Base-by-base conservation (phyloP, 2,888 invertebrate species). In the Psylliodes chrysocephalus region DNA sequence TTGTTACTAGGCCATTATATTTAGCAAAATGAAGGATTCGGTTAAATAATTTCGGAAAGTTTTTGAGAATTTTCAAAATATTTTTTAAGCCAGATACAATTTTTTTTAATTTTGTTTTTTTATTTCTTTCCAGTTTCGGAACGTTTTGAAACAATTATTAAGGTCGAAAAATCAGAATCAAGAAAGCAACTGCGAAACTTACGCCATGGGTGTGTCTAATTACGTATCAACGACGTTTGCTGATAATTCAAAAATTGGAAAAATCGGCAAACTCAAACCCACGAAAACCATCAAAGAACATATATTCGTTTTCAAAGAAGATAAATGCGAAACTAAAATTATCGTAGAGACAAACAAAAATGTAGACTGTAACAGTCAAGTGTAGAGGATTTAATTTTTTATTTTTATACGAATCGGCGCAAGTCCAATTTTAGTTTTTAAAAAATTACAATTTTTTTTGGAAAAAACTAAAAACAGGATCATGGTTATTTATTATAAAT, bases 41-140 rank as follows among this genome's bases (percentile, higher is more conserved):
- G n/a, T n/a, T n/a, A n/a, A n/a, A n/a, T n/a, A n/a, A n/a, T n/a
- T n/a, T n/a, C n/a, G n/a, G n/a, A n/a, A n/a, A n/a, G n/a, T n/a
- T n/a, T n/a, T n/a, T n/a, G n/a, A n/a, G n/a, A n/a, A n/a, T n/a
- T n/a, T n/a, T n/a, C n/a, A n/a, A n/a, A n/a, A n/a, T n/a, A n/a
- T n/a, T n/a, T n/a, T n/a, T n/a, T n/a, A n/a, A n/a, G n/a, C n/a
- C n/a, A n/a, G n/a, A n/a, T n/a, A n/a, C n/a, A n/a, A n/a, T n/a
- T 47, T 25, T 17, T 1, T 22, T 25, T 14, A n/a, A 28, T 12
- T 19, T 7, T 19, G n/a, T n/a, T 12, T 4, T 12, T 15, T 22
- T 22, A 22, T 56, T 46, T 54, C 28, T 72, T 73, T 8, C n/a
- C 67, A 75, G 75, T 75, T 75, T 61, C 71, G 72, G 4, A 71